A percentile compares a stretch with the other conserved stretches of the same genome.
phyloP scores from a whole-genome alignment of 1,140 invertebrate genomes.

The Hydropsyche tenuis region DNA sequence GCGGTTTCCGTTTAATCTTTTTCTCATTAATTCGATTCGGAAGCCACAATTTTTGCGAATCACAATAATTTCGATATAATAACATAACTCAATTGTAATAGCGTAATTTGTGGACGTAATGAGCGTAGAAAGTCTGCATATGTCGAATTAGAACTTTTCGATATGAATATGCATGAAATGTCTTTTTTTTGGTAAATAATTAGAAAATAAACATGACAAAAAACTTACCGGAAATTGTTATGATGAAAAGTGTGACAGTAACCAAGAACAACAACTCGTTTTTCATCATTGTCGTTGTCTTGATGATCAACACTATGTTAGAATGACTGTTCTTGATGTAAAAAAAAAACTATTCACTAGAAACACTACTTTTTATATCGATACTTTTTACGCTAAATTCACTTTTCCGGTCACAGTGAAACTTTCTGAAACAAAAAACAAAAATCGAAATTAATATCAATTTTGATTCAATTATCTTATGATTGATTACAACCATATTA shows the following conservation, averaged over 20 bases:
- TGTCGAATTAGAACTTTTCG: no score
- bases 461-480: no score
- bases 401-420: background rate
- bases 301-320: constrained; percentile 14
- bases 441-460: no score
- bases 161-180: no score
- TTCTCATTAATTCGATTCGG: no score
- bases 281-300: constrained; percentile 10
- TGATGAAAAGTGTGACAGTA: background rate
- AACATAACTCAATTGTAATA: no score
- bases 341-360: background rate
- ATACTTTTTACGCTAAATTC: background rate
- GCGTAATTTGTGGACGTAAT: no score
- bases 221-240: constrained; percentile 27
- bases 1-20: no score
- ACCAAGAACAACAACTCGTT: constrained; percentile 10
- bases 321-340: background rate
- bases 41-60: no score
- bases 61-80: no score
- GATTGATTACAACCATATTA: no score
- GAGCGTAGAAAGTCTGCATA: no score
- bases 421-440: background rate
- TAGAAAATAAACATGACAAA: background rate
- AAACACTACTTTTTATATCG: background rate
- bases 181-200: background rate